Conservation (phyloP, 2,888 invertebrate species). For the Geophilus truncorum region DNA sequence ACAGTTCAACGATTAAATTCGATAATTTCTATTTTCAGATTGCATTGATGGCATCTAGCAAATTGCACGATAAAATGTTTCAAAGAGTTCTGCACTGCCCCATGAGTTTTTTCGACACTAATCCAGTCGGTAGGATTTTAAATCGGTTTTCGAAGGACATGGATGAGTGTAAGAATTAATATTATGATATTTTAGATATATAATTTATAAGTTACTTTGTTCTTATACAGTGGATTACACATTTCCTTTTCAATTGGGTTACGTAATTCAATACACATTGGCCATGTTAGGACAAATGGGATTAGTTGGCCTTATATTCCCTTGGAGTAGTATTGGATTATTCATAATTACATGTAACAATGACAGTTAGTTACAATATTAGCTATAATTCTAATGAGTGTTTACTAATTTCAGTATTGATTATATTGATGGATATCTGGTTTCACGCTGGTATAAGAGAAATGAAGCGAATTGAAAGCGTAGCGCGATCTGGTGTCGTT, state of each 20-base stretch:
- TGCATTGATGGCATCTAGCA: constrained; percentile 43
- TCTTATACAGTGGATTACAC: constrained; percentile 19
- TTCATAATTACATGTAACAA: constrained; percentile 34
- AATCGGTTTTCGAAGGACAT: constrained; percentile 65
- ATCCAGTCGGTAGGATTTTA: constrained; percentile 63
- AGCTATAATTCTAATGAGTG: neutral
- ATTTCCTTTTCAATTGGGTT: constrained; percentile 29
- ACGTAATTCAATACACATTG: constrained; percentile 11
- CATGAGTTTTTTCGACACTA: constrained; percentile 70
- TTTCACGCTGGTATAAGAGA: constrained; percentile 45
- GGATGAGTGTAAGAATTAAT: too few species aligned
- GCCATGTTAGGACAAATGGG: constrained; percentile 43
- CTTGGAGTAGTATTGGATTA: constrained; percentile 45
- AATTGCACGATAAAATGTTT: constrained; percentile 41
- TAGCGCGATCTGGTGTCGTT: constrained; percentile 53
- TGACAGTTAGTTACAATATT: too few species aligned
- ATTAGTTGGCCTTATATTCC: constrained; percentile 81
- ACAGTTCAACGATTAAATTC: too few species aligned
- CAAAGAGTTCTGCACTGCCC: constrained; percentile 49
- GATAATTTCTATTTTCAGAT: too few species aligned
- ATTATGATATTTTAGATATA: too few species aligned
- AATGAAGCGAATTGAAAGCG: constrained; percentile 52
- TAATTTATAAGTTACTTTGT: too few species aligned
- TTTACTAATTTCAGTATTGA: constrained; percentile 51
- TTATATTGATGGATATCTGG: constrained; percentile 42